These are phyloP conservation scores for Drosophila recens DNA, from an alignment of 2,888 invertebrate species.

Conservation along the genomic window DNA sequence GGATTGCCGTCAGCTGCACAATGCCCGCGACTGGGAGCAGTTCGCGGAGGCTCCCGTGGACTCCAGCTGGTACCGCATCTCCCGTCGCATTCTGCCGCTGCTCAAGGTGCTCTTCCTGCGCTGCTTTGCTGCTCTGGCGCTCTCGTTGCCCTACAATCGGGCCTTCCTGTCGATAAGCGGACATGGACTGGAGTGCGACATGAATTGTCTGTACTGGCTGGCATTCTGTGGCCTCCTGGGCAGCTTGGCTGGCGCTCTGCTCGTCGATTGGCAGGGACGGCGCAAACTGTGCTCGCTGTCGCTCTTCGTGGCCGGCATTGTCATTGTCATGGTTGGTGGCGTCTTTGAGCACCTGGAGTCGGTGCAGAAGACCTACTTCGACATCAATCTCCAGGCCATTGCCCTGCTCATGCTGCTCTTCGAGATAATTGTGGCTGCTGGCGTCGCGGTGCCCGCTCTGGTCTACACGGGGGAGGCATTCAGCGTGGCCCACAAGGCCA, in stretches of 20 bases:
- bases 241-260: slow-evolving; percentile 74
- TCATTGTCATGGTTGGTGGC: slow-evolving; percentile 81
- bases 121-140: slow-evolving; percentile 70
- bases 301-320: slow-evolving; percentile 72
- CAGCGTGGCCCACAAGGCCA: slow-evolving; percentile 72
- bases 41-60: slow-evolving; percentile 57
- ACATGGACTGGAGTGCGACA: slow-evolving; percentile 74
- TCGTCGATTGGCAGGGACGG: slow-evolving; percentile 80
- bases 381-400: slow-evolving; percentile 70
- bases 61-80: slow-evolving; percentile 32
- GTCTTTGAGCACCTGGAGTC: slow-evolving; percentile 74
- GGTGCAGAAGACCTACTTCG: slow-evolving; percentile 59
- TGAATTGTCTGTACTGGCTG: slow-evolving; percentile 78
- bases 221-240: slow-evolving; percentile 79
- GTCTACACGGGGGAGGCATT: slow-evolving; percentile 83
- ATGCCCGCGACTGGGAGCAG: slow-evolving; percentile 67
- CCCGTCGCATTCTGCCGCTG: slow-evolving; percentile 61
- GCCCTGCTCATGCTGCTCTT: slow-evolving; percentile 78
- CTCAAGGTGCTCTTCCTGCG: slow-evolving; percentile 76
- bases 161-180: slow-evolving; percentile 77
- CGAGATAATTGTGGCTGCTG: slow-evolving; percentile 76
- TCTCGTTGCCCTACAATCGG: slow-evolving; percentile 82
- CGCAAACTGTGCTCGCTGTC: slow-evolving; percentile 74
- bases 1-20: slow-evolving; percentile 73
- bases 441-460: slow-evolving; percentile 77